phyloP scores from a whole-genome alignment of 2,888 invertebrate genomes.

The Protophormia terraenovae region DNA sequence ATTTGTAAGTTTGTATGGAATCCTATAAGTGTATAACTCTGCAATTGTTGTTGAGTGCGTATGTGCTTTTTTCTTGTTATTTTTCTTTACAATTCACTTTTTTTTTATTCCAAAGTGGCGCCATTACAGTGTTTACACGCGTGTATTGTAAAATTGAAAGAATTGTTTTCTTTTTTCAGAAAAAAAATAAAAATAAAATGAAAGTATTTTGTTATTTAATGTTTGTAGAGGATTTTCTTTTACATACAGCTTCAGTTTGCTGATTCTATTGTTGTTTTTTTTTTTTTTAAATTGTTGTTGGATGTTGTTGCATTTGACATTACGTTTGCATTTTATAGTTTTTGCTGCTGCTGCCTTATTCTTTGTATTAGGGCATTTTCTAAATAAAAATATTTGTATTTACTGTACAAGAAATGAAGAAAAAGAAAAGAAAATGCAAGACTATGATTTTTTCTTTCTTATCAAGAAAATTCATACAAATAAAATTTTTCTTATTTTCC shows the following conservation, averaged over 20 bases:
- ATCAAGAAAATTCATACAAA: slow-evolving; percentile 23
- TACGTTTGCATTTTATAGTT: slow-evolving; percentile 37
- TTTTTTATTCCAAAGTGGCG: slow-evolving; percentile 60
- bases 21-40: background rate
- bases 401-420: background rate
- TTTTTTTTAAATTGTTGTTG: slow-evolving; percentile 7
- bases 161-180: slow-evolving; percentile 15
- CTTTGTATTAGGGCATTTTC: background rate
- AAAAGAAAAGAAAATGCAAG: slow-evolving; percentile 3
- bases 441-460: slow-evolving; percentile 23
- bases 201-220: slow-evolving; percentile 28
- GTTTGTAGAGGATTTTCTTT: slow-evolving; percentile 1
- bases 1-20: background rate
- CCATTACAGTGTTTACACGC: slow-evolving; percentile 67
- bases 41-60: background rate
- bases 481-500: background rate
- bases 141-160: slow-evolving; percentile 53
- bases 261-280: slow-evolving; percentile 29
- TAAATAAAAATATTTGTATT: slow-evolving; percentile 3
- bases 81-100: slow-evolving; percentile 2
- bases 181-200: background rate
- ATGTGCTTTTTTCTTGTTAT: background rate
- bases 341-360: background rate
- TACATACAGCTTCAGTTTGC: background rate
- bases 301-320: slow-evolving; percentile 12